Evolutionary conservation across 2,888 invertebrate species (phyloP).

Genomic region (Hermaeophaga mercurialis): DNA sequence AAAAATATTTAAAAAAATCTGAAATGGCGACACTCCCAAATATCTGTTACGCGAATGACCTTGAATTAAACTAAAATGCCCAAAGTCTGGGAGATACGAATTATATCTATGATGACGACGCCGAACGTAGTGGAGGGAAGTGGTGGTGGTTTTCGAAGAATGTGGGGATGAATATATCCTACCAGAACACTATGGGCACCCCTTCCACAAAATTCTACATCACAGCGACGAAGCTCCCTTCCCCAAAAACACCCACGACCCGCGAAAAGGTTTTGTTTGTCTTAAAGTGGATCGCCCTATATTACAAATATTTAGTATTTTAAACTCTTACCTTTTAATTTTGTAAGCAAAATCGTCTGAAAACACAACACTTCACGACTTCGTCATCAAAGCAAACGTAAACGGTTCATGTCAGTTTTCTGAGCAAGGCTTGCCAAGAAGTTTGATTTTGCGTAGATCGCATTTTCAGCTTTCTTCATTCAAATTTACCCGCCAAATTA

Average conservation of each 20-base stretch:
- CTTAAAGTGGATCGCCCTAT: slow-evolving; percentile 40
- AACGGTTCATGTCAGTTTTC: slow-evolving; percentile 48
- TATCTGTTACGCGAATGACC: slow-evolving; percentile 53
- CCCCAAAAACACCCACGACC: slow-evolving; percentile 56
- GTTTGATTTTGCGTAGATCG: slow-evolving; percentile 48
- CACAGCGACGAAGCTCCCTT: slow-evolving; percentile 60
- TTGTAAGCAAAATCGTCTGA: slow-evolving; percentile 23
- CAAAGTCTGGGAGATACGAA: slow-evolving; percentile 42
- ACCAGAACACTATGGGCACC: slow-evolving; percentile 58
- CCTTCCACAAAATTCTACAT: slow-evolving; percentile 59
- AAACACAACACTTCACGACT: slow-evolving; percentile 44
- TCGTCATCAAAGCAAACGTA: slow-evolving; percentile 50
- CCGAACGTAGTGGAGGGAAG: slow-evolving; percentile 57
- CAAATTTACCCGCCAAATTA: slow-evolving; percentile 41
- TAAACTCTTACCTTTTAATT: slow-evolving; percentile 40
- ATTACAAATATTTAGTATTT: slow-evolving; percentile 24
- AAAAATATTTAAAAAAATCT: too few relatives aligned
- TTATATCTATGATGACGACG: slow-evolving; percentile 55
- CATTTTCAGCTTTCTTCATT: slow-evolving; percentile 42
- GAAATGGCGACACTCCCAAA: slow-evolving; percentile 22
- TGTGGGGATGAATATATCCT: slow-evolving; percentile 60
- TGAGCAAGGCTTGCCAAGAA: slow-evolving; percentile 44
- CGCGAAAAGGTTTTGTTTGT: slow-evolving; percentile 55
- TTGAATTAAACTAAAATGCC: slow-evolving; percentile 42
- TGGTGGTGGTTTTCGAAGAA: slow-evolving; percentile 58